Percentiles rank a stretch among this genome's conserved stretches.
phyloP scores from a whole-genome alignment of 2,113 vertebrate genomes.

The Equus przewalskii region DNA sequence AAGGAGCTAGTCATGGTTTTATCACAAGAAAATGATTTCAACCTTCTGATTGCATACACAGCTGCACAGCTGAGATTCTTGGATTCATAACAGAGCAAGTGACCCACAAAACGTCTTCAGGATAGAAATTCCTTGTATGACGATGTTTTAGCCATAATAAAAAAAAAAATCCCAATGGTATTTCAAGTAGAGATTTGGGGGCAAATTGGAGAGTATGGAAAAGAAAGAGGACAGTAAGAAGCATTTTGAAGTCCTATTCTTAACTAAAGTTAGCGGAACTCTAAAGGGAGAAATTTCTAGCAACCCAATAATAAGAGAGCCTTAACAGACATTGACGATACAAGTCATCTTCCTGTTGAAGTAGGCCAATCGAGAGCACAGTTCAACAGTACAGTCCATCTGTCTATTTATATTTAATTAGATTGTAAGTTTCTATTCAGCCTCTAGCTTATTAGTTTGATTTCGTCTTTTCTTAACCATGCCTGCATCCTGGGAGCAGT shows the following conservation, averaged over 20 bases:
- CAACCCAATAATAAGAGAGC: background rate
- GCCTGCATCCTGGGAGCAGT: background rate
- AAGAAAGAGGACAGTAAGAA: background rate
- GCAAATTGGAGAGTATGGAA: background rate
- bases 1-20: background rate
- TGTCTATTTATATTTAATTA: slow-evolving; percentile 18
- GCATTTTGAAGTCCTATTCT: background rate
- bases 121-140: background rate
- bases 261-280: background rate
- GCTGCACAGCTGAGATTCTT: background rate
- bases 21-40: background rate
- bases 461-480: background rate
- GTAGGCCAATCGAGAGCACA: background rate
- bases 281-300: background rate
- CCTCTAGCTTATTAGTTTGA: background rate
- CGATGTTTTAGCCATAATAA: background rate
- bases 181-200: background rate
- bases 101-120: background rate
- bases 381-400: background rate
- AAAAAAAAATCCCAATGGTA: background rate
- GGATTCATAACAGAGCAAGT: background rate
- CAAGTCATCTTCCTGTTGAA: background rate
- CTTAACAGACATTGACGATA: background rate
- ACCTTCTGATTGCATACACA: background rate
- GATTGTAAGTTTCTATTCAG: background rate